Conservation (phyloP, 2,113 vertebrate species). For the Misgurnus mizolepis region DNA sequence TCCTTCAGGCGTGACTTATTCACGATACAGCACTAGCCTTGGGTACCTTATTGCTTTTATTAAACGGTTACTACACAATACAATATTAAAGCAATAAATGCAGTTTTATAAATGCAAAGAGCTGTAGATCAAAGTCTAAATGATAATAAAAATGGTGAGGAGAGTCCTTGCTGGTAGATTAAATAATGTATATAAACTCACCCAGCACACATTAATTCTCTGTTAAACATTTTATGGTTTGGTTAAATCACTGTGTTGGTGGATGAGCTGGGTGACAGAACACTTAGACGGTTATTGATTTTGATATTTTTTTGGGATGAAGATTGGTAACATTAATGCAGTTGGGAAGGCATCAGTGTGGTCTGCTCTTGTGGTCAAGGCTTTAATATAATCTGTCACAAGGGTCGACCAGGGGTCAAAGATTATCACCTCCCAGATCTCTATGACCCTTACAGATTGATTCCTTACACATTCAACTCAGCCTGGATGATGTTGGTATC, state of each 20-base stretch:
- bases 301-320: constrained; percentile 51
- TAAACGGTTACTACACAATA: too few relatives aligned
- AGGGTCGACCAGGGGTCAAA: constrained; percentile 57
- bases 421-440: constrained; percentile 65
- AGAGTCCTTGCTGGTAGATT: background rate
- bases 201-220: constrained; percentile 54
- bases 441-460: constrained; percentile 67
- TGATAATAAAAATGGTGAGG: background rate
- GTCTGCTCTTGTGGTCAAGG: constrained; percentile 59
- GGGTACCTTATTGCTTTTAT: too few relatives aligned
- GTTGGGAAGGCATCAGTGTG: constrained; percentile 5
- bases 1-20: too few relatives aligned
- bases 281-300: constrained; percentile 77
- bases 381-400: constrained; percentile 72
- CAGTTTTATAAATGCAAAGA: too few relatives aligned
- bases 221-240: constrained; percentile 71
- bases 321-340: constrained; percentile 70
- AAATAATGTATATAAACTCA: constrained; percentile 10
- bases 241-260: constrained; percentile 71
- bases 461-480: constrained; percentile 72
- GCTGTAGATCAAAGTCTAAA: too few relatives aligned
- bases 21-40: too few relatives aligned
- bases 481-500: background rate
- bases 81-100: too few relatives aligned
- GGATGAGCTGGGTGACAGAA: constrained; percentile 62